Base-by-base conservation (phyloP, 2,113 vertebrate genomes). In the Arothron firmamentum region DNA sequence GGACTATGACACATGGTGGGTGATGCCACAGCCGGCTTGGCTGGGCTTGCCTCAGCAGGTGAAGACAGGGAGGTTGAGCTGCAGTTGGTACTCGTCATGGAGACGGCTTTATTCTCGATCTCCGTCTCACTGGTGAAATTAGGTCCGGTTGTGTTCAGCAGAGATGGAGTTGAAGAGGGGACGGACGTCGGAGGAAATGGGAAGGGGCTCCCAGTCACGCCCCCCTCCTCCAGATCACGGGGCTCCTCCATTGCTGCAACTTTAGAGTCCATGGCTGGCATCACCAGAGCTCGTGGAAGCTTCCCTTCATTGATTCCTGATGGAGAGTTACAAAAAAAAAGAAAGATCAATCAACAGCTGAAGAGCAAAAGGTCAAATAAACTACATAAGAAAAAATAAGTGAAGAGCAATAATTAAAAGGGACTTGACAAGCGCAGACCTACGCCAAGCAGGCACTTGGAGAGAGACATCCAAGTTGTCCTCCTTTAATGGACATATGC, bases 131-230 rank as follows among this genome's bases (percentile, higher is more conserved):
- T 53, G 11, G 54, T 46, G 34, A 74, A 31, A 47, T 85, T 82
- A 11, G 88, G 89, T 61, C 88, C 89, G 20, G 90, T 34, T 58
- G 90, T 88, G 68, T 91, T 87, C 76, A 89, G 91, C 66, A 90
- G 88, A 25, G 87, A 80, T 0, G 90, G 75, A 19, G 19, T 14
- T 2, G 70, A 62, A 1, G 63, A 45, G 6, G 60, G 62, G 52
- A 28, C 10, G 12, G 48, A 31, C 2, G 65, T 0, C 28, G 89
- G 65, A 15, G 17, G 52, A 59, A 25, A 0, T 16, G 34, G 34
- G 34, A 38, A 38, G 34, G 34, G 8, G 34, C 34, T 12, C 11
- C 58, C 3, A 10, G 55, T 41, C 15, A n/a, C 14, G 52, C 16
- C 31, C 34, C 49, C 59, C 52, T 80, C 55, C 45, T 77, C 54